These are phyloP conservation scores for Acleris holmiana DNA, from an alignment of 2,888 invertebrate species.

Conservation along the genomic window DNA sequence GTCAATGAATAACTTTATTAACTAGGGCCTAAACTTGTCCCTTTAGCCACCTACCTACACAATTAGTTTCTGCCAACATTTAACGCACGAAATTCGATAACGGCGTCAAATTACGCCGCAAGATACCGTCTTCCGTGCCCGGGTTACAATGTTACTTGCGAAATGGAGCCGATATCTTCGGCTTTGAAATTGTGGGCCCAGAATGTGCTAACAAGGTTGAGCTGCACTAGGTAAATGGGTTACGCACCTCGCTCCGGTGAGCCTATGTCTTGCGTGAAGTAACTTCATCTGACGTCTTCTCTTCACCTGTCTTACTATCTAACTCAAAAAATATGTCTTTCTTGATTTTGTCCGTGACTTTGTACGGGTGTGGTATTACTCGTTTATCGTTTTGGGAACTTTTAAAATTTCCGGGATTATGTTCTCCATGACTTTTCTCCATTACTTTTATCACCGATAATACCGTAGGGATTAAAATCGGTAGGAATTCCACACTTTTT, in stretches of 20 bases:
- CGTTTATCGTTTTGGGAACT: too few relatives aligned
- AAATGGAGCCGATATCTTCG: too few relatives aligned
- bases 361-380: too few relatives aligned
- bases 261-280: slow-evolving; percentile 17
- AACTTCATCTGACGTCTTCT: background rate
- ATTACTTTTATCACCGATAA: too few relatives aligned
- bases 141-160: too few relatives aligned
- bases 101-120: slow-evolving; percentile 1
- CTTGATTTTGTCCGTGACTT: too few relatives aligned
- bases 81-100: slow-evolving; percentile 24
- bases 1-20: slow-evolving; percentile 22
- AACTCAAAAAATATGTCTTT: background rate
- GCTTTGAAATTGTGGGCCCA: too few relatives aligned
- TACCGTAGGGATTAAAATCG: too few relatives aligned
- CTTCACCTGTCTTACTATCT: background rate
- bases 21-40: slow-evolving; percentile 10
- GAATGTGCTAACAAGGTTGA: slow-evolving; percentile 22
- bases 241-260: slow-evolving; percentile 7
- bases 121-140: too few relatives aligned
- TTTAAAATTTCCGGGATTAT: too few relatives aligned
- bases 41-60: slow-evolving; percentile 16
- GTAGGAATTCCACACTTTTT: too few relatives aligned
- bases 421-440: too few relatives aligned
- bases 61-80: slow-evolving; percentile 21
- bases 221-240: slow-evolving; percentile 24